Evolutionary conservation across 2,113 vertebrate species (phyloP), one percentile per base, ranked within the genome.

Genomic region (Tautogolabrus adspersus): DNA sequence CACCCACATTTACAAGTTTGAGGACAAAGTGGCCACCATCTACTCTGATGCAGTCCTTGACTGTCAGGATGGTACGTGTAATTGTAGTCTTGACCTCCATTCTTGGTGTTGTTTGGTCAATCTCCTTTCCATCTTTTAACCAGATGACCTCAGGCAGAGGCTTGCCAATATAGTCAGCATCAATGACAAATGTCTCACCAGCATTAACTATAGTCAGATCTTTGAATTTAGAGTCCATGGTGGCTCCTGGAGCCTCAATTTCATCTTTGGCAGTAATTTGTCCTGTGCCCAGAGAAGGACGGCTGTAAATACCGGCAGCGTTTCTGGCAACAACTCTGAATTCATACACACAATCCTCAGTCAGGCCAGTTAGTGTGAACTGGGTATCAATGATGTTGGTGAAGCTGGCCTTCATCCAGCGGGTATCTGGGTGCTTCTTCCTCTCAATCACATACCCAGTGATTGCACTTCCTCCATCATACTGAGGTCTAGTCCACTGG

Each of bases 351-450:
- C 96, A 94, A 83, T 97, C 93, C 92, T 99, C 98, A 72, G 97
- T 96, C 79, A 99, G 94, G 66, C 96, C 96, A 66, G 94, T 95
- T 75, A 96, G 86, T 72, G 95, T 97, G 90, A 96, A 99, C 88
- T 98, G 96, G 66, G 96, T 97, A 63, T 97, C 96, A 83, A 97
- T 91, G 21, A 99, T 95, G 78, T 98, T 99, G 60, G 97, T 96
- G 85, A 98, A 99, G 88, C 96, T 99, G 79, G 97, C 97, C 92
- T 99, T 99, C 97, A 98, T 99, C 98, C 98, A 99, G 9, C 96
- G 97, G 73, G 93, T 96, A 61, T 98, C 97, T 84, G 98, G 97
- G 19, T 97, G 91, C 75, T 98, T 97, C 90, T 94, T 98, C 91
- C 95, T 97, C 88, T 99, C 98, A 72, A 99, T 92, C 69, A 95